Evolutionary conservation across 2,888 invertebrate genomes (phyloP).

Genomic region (Alentia gelatinosa): DNA sequence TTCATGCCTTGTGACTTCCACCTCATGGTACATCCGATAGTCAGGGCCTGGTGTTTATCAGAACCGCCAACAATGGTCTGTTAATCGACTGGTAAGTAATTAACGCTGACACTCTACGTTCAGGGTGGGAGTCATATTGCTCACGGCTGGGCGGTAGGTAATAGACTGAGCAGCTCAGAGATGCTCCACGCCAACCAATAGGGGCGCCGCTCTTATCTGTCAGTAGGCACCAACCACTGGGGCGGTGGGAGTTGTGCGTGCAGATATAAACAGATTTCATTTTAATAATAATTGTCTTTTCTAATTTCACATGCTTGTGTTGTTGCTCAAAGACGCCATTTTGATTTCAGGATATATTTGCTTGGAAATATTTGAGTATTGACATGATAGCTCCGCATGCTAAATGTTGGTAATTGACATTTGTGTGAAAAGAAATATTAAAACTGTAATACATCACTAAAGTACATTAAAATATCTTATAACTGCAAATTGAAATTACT

Average conservation of each 20-base stretch:
- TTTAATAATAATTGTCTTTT: not conserved
- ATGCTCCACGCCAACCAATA: not conserved
- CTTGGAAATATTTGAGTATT: too few relatives aligned
- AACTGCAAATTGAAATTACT: too few relatives aligned
- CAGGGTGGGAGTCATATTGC: not conserved
- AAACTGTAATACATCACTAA: too few relatives aligned
- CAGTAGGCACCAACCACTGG: not conserved
- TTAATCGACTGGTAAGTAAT: slow-evolving; percentile 30
- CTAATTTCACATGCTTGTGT: not conserved
- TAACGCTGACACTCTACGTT: not conserved
- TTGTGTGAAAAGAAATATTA: too few relatives aligned
- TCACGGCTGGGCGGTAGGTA: not conserved
- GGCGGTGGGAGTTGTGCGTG: not conserved
- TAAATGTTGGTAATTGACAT: too few relatives aligned
- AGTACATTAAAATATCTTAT: too few relatives aligned
- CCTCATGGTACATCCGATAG: not conserved
- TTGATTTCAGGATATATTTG: too few relatives aligned
- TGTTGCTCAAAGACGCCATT: too few relatives aligned
- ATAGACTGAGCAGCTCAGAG: not conserved
- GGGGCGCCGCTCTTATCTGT: not conserved
- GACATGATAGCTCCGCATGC: too few relatives aligned
- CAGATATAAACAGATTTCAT: not conserved
- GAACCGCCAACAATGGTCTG: not conserved
- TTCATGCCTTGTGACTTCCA: not conserved
- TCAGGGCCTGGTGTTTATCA: not conserved